Percentiles rank a stretch among this genome's conserved stretches.
phyloP scores from a whole-genome alignment of 2,113 vertebrate species.

The Marmota monax region DNA sequence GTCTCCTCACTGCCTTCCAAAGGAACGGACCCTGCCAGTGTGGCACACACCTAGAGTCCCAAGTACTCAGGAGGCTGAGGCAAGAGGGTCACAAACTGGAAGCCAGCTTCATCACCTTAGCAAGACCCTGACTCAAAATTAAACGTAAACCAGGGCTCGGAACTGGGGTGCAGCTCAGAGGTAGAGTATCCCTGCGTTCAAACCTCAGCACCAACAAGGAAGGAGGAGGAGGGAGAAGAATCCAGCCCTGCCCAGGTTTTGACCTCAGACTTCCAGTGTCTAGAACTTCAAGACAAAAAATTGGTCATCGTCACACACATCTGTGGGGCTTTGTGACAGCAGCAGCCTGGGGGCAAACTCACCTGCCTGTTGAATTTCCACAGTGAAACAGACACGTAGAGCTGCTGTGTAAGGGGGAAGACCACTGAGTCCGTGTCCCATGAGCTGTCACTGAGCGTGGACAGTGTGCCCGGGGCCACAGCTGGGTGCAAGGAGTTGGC shows the following conservation, averaged over 20 bases:
- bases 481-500: background rate
- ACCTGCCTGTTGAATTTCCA: background rate
- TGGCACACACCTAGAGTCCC: background rate
- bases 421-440: accelerated
- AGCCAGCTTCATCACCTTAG: background rate
- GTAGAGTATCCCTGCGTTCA: no score
- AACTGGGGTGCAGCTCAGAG: no score
- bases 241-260: background rate
- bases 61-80: background rate
- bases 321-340: accelerated
- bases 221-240: background rate
- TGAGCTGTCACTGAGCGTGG: accelerated
- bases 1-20: background rate
- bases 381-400: accelerated
- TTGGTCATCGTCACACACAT: accelerated
- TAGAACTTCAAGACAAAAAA: no score
- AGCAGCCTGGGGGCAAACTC: background rate
- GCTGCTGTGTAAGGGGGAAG: background rate
- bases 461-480: accelerated
- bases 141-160: no score
- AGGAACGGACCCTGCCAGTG: background rate
- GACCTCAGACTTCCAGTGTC: background rate
- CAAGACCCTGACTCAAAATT: background rate
- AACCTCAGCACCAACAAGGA: no score
- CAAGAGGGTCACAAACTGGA: background rate